These are phyloP conservation scores for Ceuthmochares aereus DNA, from an alignment of 2,113 vertebrate genomes.

Conservation along the genomic window DNA sequence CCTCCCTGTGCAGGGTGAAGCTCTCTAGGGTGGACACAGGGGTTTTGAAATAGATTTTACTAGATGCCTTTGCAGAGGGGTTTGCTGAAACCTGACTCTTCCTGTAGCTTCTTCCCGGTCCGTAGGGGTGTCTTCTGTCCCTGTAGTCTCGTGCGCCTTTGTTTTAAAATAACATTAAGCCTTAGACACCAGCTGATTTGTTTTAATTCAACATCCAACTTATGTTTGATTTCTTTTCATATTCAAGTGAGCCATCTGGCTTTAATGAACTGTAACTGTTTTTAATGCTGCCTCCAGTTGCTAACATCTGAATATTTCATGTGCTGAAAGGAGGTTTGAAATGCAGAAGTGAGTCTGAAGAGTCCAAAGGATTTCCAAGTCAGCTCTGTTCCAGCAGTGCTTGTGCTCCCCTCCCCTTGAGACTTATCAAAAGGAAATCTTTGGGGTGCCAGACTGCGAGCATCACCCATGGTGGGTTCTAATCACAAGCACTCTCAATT, in stretches of 20 bases:
- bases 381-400: constrained; percentile 8
- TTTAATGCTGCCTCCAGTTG: constrained; percentile 68
- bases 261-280: constrained; percentile 71
- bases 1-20: not conserved
- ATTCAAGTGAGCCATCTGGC: constrained; percentile 71
- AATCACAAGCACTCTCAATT: constrained; percentile 30
- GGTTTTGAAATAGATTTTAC: not conserved
- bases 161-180: constrained; percentile 52
- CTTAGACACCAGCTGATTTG: constrained; percentile 58
- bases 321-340: constrained; percentile 52
- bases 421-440: constrained; percentile 39
- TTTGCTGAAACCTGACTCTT: not conserved
- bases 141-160: not conserved
- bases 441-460: constrained; percentile 40
- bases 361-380: constrained; percentile 44
- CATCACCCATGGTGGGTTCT: constrained; percentile 2
- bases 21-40: fast-evolving
- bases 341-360: constrained; percentile 49
- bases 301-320: constrained; percentile 65
- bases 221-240: constrained; percentile 68
- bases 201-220: constrained; percentile 64
- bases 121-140: not conserved
- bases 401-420: not conserved
- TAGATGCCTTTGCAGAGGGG: not conserved
- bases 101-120: not conserved